phyloP scores from a whole-genome alignment of 2,113 vertebrate species.

The Atractosteus spatula region DNA sequence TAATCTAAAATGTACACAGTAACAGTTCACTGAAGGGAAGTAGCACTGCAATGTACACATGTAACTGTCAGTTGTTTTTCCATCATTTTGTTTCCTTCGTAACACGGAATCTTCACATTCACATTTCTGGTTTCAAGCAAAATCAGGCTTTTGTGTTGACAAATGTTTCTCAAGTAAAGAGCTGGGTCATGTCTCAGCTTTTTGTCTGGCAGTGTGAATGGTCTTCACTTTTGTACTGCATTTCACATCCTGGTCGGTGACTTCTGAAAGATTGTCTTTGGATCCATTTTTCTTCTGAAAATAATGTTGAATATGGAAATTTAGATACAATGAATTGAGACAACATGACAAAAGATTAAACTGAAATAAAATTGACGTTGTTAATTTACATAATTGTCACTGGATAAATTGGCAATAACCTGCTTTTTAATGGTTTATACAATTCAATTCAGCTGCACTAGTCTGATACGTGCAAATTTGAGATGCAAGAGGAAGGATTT shows the following conservation, averaged over 20 bases:
- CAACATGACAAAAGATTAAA: too few relatives aligned
- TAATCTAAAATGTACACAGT: neutral
- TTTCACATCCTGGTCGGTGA: constrained; percentile 60
- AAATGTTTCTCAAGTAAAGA: too few relatives aligned
- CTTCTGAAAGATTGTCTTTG: constrained; percentile 75
- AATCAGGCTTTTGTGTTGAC: neutral
- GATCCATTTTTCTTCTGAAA: constrained; percentile 71
- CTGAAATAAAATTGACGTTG: too few relatives aligned
- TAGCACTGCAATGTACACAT: neutral
- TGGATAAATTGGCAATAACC: too few relatives aligned
- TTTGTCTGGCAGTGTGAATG: constrained; percentile 61
- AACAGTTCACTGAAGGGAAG: neutral
- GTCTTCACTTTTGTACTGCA: constrained; percentile 68
- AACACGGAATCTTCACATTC: neutral
- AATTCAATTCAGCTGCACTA: too few relatives aligned
- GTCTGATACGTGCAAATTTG: too few relatives aligned
- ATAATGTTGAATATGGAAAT: neutral
- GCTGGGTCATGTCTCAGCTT: constrained; percentile 71
- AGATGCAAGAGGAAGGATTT: too few relatives aligned
- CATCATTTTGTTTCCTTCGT: neutral
- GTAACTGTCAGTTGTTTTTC: neutral
- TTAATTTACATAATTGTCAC: too few relatives aligned
- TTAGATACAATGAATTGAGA: too few relatives aligned
- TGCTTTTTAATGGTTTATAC: too few relatives aligned
- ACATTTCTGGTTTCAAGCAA: neutral